These are phyloP conservation scores for Dryocosmus kuriphilus DNA, from an alignment of 2,888 invertebrate genomes.

Conservation along the genomic window DNA sequence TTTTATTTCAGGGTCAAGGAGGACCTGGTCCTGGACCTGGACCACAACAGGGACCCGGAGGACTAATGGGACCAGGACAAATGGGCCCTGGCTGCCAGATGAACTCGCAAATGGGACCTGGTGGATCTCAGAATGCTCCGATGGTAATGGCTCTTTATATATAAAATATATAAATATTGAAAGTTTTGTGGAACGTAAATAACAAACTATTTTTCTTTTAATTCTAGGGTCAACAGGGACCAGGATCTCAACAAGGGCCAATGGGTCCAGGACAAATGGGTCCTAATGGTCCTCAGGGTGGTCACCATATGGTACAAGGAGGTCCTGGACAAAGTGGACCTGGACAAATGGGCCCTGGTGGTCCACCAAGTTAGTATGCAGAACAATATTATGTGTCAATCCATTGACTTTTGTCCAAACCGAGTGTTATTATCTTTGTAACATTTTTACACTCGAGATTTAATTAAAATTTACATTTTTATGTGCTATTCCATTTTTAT, in stretches of 20 bases:
- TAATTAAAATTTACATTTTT: too few species aligned
- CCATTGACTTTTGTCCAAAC: background rate
- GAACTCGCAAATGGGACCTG: slow-evolving; percentile 64
- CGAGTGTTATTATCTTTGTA: background rate
- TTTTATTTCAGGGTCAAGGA: slow-evolving; percentile 65
- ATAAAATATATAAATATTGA: background rate
- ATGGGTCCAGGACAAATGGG: slow-evolving; percentile 66
- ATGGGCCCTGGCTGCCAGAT: slow-evolving; percentile 64
- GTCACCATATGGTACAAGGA: slow-evolving; percentile 69
- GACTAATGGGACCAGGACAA: slow-evolving; percentile 64
- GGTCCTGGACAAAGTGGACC: slow-evolving; percentile 63
- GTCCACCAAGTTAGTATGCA: slow-evolving; percentile 54
- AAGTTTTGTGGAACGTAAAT: background rate
- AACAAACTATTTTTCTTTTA: background rate
- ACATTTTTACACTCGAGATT: too few species aligned
- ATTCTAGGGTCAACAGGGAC: slow-evolving; percentile 68
- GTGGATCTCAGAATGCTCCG: slow-evolving; percentile 69
- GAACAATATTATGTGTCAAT: background rate
- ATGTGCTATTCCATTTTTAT: too few species aligned
- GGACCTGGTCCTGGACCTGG: slow-evolving; percentile 69
- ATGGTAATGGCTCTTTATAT: slow-evolving; percentile 14
- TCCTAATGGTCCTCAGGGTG: slow-evolving; percentile 64
- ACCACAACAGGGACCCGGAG: slow-evolving; percentile 70
- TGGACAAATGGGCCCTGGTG: slow-evolving; percentile 70
- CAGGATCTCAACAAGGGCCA: slow-evolving; percentile 70